Conservation (phyloP, 2,797 vertebrate genomes). For the Sarcophilus harrisii region DNA sequence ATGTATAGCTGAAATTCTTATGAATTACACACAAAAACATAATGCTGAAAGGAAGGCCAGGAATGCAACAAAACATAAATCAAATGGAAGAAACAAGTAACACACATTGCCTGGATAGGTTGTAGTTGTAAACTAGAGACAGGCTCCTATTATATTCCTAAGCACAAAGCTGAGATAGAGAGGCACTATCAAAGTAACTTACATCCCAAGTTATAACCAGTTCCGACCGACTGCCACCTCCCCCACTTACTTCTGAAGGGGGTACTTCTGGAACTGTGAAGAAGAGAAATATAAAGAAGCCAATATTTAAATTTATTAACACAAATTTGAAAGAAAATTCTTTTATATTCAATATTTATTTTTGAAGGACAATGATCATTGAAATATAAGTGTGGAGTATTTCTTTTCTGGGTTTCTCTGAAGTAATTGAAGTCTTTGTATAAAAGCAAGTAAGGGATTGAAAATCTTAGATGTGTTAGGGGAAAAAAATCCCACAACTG, state of each 20-base stretch:
- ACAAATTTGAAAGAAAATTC: neutral
- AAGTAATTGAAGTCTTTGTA: neutral
- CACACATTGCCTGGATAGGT: conserved; percentile 51
- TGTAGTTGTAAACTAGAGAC: neutral
- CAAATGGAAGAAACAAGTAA: neutral
- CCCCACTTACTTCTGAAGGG: conserved; percentile 95
- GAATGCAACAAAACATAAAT: neutral
- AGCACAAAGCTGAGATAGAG: conserved; percentile 23
- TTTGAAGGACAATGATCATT: neutral
- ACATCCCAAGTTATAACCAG: conserved; percentile 99
- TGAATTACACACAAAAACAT: neutral
- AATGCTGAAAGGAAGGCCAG: neutral
- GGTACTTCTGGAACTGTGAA: conserved; percentile 93
- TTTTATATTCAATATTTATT: neutral
- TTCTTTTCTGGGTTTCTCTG: neutral
- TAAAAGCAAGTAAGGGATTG: neutral
- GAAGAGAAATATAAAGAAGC: conserved; percentile 78
- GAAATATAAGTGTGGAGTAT: neutral
- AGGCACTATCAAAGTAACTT: conserved; percentile 87
- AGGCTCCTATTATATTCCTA: neutral
- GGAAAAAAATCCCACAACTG: neutral
- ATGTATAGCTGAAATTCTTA: neutral
- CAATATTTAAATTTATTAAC: neutral
- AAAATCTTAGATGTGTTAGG: neutral
- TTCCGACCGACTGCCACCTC: conserved; percentile 97